A percentile compares a stretch with the other conserved stretches of the same genome.
These are phyloP conservation scores for Spinibarbus caldwelli DNA, from an alignment of 2,797 vertebrate species.

Conservation along the genomic window DNA sequence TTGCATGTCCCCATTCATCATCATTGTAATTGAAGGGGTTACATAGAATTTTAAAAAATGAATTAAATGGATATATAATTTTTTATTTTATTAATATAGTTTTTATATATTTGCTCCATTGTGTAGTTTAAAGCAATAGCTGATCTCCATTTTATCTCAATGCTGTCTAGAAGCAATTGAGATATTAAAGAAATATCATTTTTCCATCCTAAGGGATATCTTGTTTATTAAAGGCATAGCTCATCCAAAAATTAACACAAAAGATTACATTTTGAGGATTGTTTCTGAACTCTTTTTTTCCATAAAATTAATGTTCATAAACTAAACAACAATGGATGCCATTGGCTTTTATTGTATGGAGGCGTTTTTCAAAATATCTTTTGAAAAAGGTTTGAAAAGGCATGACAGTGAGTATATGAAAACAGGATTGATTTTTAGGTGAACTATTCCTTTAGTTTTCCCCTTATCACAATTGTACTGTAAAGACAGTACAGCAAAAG, in stretches of 20 bases:
- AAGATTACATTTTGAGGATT: background rate
- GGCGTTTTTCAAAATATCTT: background rate
- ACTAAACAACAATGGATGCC: background rate
- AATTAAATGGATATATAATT: too few species aligned
- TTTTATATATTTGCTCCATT: background rate
- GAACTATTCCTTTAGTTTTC: background rate
- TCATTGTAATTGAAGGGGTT: background rate
- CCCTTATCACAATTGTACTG: background rate
- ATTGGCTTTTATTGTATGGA: background rate
- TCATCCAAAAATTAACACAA: background rate
- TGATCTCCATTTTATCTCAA: background rate
- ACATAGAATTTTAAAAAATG: background rate
- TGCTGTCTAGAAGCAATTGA: background rate
- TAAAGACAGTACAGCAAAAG: background rate
- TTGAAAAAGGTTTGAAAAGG: background rate
- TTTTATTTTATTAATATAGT: background rate
- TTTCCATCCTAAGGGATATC: background rate
- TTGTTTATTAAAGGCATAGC: background rate
- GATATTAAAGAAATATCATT: background rate
- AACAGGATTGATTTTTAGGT: background rate
- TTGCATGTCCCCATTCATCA: background rate
- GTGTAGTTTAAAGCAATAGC: background rate
- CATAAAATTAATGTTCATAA: background rate
- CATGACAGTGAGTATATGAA: background rate
- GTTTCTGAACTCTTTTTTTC: background rate